Evolutionary conservation across 2,797 vertebrate genomes (phyloP).

Genomic region (Thaleichthys pacificus): DNA sequence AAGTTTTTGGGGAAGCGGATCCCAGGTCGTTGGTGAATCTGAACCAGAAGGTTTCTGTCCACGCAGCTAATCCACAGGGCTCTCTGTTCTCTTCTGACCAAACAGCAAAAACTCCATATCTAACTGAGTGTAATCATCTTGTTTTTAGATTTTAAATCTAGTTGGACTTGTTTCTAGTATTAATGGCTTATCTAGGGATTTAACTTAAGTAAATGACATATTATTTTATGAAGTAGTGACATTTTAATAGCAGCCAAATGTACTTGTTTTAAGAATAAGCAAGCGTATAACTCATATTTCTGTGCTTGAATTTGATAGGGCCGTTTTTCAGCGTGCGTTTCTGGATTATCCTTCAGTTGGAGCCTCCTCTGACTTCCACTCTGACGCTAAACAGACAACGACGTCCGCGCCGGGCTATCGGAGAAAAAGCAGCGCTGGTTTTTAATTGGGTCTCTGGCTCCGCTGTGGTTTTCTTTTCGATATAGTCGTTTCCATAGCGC

Average conservation of each 20-base stretch:
- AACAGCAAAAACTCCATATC: too few species aligned
- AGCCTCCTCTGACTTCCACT: neutral
- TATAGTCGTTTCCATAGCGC: neutral
- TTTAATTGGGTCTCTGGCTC: neutral
- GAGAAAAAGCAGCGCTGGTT: neutral
- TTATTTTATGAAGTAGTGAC: too few species aligned
- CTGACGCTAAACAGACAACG: neutral
- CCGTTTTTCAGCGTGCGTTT: neutral
- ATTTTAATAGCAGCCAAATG: too few species aligned
- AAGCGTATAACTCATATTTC: too few species aligned
- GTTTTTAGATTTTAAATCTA: too few species aligned
- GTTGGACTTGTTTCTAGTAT: too few species aligned
- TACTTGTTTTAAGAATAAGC: too few species aligned
- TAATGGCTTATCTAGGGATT: too few species aligned
- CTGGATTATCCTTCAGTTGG: neutral
- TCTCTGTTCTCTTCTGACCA: neutral
- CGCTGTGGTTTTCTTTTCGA: neutral
- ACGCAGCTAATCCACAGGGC: neutral
- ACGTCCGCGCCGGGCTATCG: neutral
- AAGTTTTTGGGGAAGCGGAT: neutral
- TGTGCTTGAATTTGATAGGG: too few species aligned
- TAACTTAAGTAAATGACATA: too few species aligned
- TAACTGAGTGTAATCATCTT: too few species aligned
- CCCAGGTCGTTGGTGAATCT: neutral
- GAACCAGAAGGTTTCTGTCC: neutral